Evolutionary conservation across 2,888 invertebrate genomes (phyloP), one percentile per base, ranked within the genome.

Genomic region (Muschampia plurimacula): DNA sequence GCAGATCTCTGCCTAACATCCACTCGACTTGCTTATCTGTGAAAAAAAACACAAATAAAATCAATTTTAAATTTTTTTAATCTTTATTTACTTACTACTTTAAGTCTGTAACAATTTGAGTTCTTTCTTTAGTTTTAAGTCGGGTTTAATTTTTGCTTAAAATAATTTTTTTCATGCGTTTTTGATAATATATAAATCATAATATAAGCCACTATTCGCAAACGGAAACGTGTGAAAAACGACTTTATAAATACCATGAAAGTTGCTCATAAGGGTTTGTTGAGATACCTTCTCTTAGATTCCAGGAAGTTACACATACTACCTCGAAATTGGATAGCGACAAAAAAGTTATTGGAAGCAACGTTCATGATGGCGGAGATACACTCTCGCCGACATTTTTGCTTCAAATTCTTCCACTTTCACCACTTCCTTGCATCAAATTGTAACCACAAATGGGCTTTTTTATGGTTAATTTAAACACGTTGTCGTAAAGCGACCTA

Each of bases 21-120:
- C 97, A 96, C 2, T 97, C 97, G 74, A 99, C 97, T 92, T 98
- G 98, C 86, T 98, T 98, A 93, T 98, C 98, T 98, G 91, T 62
- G 12, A 9, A 62, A n/a, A 68, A 1, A 60, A 44, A 39, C 1
- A 7, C 4, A 39, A 7, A 6, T 4, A 39, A 39, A 39, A 1
- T 39, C 6, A 39, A 39, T 4, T 39, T 39, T 39, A 39, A 39
- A 2, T 6, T 39, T 39, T 7, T 7, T 4, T 39, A 39, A 22
- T 22, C 22, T 22, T 22, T 22, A 2, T 7, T 6, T 39, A 39
- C 6, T 39, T 39, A 39, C 22, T 22, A 22, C 22, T 22, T 22
- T 39, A 39, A 7, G 8, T 10, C 44, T 7, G 10, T 0, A 5
- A 44, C 6, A 44, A 44, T 39, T 7, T 39, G 2, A 39, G 39